Evolutionary conservation across 2,888 invertebrate genomes (phyloP).

Genomic region (Habrosyne pyritoides): DNA sequence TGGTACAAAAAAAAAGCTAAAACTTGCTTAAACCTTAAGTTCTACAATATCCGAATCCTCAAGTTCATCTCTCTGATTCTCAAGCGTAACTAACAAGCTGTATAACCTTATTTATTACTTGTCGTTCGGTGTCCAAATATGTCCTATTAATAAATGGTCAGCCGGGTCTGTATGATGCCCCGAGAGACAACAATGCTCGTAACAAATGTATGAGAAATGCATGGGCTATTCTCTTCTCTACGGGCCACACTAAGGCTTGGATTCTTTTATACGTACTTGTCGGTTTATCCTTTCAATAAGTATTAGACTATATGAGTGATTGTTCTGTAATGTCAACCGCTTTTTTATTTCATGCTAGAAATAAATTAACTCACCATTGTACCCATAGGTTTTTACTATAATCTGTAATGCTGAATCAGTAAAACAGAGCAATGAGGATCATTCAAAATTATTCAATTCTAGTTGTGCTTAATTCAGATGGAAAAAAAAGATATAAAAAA

Average conservation of each 20-base stretch:
- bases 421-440: too few species aligned
- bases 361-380: not conserved
- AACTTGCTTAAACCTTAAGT: too few species aligned
- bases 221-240: constrained; percentile 41
- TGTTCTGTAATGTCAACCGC: not conserved
- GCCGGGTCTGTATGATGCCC: constrained; percentile 38
- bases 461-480: not conserved
- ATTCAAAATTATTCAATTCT: not conserved
- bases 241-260: constrained; percentile 12
- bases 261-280: constrained; percentile 6
- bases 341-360: not conserved
- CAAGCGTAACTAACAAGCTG: constrained; percentile 42
- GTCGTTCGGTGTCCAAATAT: constrained; percentile 73
- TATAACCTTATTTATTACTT: constrained; percentile 65
- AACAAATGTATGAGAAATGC: constrained; percentile 64
- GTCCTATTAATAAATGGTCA: constrained; percentile 75
- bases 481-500: not conserved
- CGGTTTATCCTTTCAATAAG: constrained; percentile 4
- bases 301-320: constrained; percentile 9
- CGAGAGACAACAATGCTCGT: constrained; percentile 52
- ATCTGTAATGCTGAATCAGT: too few species aligned
- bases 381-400: too few species aligned
- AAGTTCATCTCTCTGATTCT: constrained; percentile 11
- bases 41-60: not conserved
- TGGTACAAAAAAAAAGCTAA: too few species aligned